phyloP scores from a whole-genome alignment of 2,113 vertebrate species.

The Cyphomyrus discorhynchus region DNA sequence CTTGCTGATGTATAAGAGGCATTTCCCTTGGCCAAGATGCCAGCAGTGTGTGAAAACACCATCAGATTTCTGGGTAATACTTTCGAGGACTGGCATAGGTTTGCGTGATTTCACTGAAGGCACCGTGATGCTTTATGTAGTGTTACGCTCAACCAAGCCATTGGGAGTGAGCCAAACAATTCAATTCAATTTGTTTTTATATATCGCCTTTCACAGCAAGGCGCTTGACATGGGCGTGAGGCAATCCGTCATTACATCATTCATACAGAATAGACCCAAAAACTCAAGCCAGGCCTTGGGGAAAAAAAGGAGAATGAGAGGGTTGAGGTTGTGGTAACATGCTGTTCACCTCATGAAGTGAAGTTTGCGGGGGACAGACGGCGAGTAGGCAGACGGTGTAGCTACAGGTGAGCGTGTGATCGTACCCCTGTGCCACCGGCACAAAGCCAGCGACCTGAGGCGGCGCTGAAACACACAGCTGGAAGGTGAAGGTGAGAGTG shows the following conservation, averaged over 20 bases:
- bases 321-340: background rate
- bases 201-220: background rate
- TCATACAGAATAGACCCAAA: background rate
- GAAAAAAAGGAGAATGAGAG: background rate
- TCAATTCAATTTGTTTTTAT: background rate
- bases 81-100: background rate
- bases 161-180: background rate
- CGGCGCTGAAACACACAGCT: background rate
- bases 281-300: background rate
- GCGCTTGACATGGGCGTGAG: background rate
- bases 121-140: background rate
- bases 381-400: background rate
- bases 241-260: background rate
- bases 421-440: background rate
- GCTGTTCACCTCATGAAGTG: background rate
- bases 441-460: background rate
- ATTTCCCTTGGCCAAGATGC: background rate
- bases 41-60: background rate
- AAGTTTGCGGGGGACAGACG: background rate
- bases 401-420: background rate
- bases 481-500: background rate
- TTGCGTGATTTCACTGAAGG: background rate
- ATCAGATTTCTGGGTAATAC: background rate
- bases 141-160: background rate
- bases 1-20: background rate